Evolutionary conservation across 2,888 invertebrate species (phyloP).

Genomic region (Eubasilissa splendida): DNA sequence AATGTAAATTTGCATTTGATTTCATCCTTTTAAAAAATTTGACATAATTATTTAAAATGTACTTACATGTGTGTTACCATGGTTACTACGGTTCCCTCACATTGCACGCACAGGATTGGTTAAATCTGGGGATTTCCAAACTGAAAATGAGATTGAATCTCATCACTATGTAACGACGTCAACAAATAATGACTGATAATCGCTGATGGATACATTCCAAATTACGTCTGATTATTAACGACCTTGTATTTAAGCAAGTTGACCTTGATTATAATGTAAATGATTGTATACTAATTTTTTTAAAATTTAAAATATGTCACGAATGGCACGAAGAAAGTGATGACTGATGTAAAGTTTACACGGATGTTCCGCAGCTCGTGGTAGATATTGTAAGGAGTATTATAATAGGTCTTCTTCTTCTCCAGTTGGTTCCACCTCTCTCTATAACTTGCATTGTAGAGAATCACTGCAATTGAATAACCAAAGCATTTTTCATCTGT

Average conservation of each 20-base stretch:
- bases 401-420: no score
- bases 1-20: background rate
- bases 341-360: no score
- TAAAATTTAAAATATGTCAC: no score
- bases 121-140: background rate
- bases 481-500: no score
- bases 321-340: no score
- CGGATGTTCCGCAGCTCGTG: no score
- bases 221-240: background rate
- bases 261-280: background rate
- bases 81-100: background rate
- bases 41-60: background rate
- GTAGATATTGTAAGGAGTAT: no score
- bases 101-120: background rate
- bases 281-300: no score
- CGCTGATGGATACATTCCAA: background rate
- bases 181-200: background rate
- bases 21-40: background rate
- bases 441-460: no score
- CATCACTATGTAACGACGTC: background rate
- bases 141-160: constrained; percentile 15
- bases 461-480: no score
- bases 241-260: constrained; percentile 9
- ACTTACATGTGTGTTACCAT: background rate
- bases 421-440: no score